A percentile compares a stretch with the other conserved stretches of the same genome.
These are phyloP conservation scores for Tamandua tetradactyla DNA, from an alignment of 2,797 vertebrate species.

Conservation along the genomic window DNA sequence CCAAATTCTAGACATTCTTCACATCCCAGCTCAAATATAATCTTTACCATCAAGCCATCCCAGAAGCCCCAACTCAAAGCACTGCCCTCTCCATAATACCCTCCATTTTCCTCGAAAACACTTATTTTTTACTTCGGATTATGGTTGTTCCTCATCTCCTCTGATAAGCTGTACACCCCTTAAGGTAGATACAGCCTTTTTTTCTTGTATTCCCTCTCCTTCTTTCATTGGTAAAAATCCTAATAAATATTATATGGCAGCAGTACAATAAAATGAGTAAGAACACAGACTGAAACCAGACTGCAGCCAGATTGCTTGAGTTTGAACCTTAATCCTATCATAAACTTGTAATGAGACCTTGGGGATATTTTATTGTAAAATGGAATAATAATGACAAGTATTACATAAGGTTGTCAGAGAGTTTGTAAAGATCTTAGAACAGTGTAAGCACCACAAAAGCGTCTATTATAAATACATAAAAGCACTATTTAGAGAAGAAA, in stretches of 20 bases:
- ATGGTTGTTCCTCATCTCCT: neutral
- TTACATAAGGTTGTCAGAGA: neutral
- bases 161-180: neutral
- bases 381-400: slow-evolving; percentile 14
- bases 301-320: neutral
- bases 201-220: neutral
- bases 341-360: neutral
- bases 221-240: slow-evolving; percentile 8
- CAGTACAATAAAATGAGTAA: neutral
- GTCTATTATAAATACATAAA: neutral
- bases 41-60: neutral
- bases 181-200: neutral
- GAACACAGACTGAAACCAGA: neutral
- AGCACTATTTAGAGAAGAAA: neutral
- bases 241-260: slow-evolving; percentile 8
- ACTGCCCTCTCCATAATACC: neutral
- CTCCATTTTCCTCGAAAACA: neutral
- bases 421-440: neutral
- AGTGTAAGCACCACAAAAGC: neutral
- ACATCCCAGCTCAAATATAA: neutral
- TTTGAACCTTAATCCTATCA: neutral
- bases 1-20: neutral
- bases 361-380: neutral
- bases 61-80: neutral
- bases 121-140: neutral